phyloP scores from a whole-genome alignment of 1,140 invertebrate genomes.

The Bicyclus anynana region DNA sequence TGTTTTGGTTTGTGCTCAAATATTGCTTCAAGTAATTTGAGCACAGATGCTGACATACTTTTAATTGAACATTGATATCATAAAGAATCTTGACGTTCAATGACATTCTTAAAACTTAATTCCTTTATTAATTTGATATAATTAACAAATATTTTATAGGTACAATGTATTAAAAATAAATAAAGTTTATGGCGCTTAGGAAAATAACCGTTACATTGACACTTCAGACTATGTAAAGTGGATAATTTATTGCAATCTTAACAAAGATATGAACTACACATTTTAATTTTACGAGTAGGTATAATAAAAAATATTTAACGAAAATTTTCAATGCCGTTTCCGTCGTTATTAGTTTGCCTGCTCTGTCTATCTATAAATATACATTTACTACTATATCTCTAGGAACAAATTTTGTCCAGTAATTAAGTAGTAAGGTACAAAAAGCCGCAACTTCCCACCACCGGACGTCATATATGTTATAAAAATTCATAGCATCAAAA shows the following conservation, averaged over 20 bases:
- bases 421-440: no score
- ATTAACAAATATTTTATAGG: not conserved
- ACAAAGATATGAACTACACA: conserved; percentile 5
- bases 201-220: conserved; percentile 11
- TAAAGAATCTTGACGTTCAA: not conserved
- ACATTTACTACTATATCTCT: no score
- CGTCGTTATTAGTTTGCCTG: not conserved
- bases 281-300: conserved; percentile 1
- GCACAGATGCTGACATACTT: conserved; percentile 7
- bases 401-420: no score
- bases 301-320: not conserved
- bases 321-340: not conserved
- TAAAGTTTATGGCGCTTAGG: not conserved
- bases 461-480: no score
- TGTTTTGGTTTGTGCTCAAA: not conserved
- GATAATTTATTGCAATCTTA: conserved; percentile 6
- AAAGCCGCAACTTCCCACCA: no score
- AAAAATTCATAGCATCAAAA: no score
- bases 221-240: conserved; percentile 7
- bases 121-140: not conserved
- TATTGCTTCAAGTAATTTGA: conserved; percentile 5
- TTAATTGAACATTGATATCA: conserved; percentile 3
- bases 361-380: no score
- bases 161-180: conserved; percentile 3
- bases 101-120: not conserved